Base-by-base conservation (phyloP, 2,888 invertebrate genomes). In the Xylophagus ater region DNA sequence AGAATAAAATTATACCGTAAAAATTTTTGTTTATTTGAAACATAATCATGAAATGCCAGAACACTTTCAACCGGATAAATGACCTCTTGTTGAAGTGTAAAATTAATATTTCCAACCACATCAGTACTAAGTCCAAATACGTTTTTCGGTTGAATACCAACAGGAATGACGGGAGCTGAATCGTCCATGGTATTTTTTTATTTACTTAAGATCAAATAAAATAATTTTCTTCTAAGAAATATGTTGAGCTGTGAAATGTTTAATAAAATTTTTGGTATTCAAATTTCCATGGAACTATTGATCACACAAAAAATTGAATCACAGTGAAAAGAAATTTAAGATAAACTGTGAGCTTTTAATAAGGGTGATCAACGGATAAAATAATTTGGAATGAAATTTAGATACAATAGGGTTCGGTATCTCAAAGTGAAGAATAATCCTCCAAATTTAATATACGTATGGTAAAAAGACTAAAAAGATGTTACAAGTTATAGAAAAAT, bases 11-110 rank as follows among this genome's bases (percentile, higher is more conserved):
- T 18, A 37, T 17, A 59, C 58, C 76, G 72, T 34, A 86, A 76
- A 52, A 80, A 80, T 52, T 75, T 75, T 56, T 88, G 87, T 47
- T 74, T 76, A 54, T 77, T 76, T 50, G 76, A 73, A 6, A 73
- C 67, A 57, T 75, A 76, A 57, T 86, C 80, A 52, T 88, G 84
- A 43, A 86, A 68, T 1, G 78, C 73, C 34, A 88, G 64, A 2
- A 81, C 80, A 35, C 79, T 78, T 36, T 86, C 87, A 20, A 81
- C 81, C 0, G 85, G 83, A 60, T 87, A 87, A 34, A 86, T 67
- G 25, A 87, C 72, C 55, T 86, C 85, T 18, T 80, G 74, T 54
- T 81, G 83, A 14, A 73, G 69, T 39, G 81, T 64, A 52, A 76
- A 85, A 55, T 81, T 77, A 5, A 77, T 77, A 59, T 85, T 86